Evolutionary conservation across 2,888 invertebrate species (phyloP), one percentile per base, ranked within the genome.

Genomic region (Linnaemya vulpina): DNA sequence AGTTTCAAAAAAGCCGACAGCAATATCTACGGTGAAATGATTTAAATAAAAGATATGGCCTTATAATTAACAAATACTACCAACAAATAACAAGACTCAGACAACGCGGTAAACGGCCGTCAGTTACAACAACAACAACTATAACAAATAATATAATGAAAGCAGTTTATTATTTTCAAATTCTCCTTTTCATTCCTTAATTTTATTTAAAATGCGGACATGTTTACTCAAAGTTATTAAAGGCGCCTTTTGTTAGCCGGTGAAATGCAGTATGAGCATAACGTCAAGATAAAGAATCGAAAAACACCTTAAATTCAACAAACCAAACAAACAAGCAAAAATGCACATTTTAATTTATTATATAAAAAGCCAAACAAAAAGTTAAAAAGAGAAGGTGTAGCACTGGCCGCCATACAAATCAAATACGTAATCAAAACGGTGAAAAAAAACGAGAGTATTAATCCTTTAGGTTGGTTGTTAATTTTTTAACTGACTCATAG

Each of bases 41-140:
- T 62, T 75, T 65, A 38, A 67, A 51, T 30, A 15, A 60, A 81
- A 76, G 35, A 82, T 46, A 71, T 35, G 25, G n/a, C 43, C 65
- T 70, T 85, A 78, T 85, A 81, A 84, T 84, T 84, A 84, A 81
- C 77, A 81, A 75, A 79, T 60, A 60, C 81, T 25, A 35, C n/a
- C 46, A 77, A 70, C 25, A 63, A 65, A 74, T 49, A 67, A 49
- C 7, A 7, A 46, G 10, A 15, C 1, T 8, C 43, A 40, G 49
- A 8, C 35, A 74, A 78, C n/a, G 77, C 77, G 77, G 68, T 77
- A 80, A 85, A 82, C 63, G 73, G 35, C 49, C 17, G 22, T n/a
- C 55, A 58, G 11, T 7, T 43, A 62, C 35, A 63, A 43, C 22
- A 53, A 15, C 30, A 30, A 30, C 30, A 53, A 70, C 35, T 17